A percentile compares a stretch with the other conserved stretches of the same genome.
Conservation (phyloP, 2,888 invertebrate genomes). For the Dynastes grantii region DNA sequence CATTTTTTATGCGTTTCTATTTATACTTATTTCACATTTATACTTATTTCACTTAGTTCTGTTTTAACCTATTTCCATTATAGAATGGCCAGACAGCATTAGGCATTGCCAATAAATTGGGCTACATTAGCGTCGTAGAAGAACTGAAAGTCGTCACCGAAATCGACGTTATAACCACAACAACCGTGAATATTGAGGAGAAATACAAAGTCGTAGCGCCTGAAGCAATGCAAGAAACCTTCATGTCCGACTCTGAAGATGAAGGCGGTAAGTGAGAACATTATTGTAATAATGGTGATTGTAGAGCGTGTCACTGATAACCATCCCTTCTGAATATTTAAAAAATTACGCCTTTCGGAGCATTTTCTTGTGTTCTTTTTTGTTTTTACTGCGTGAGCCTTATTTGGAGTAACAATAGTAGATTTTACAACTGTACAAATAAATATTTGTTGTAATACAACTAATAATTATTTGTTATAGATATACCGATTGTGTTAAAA, state of each 20-base stretch:
- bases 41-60: neutral
- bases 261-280: slow-evolving; percentile 85
- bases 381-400: slow-evolving; percentile 39
- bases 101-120: slow-evolving; percentile 95
- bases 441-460: slow-evolving; percentile 40
- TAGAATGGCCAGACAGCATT: slow-evolving; percentile 98
- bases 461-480: slow-evolving; percentile 32
- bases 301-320: slow-evolving; percentile 1
- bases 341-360: slow-evolving; percentile 16
- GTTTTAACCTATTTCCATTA: neutral
- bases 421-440: slow-evolving; percentile 24
- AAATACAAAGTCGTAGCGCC: slow-evolving; percentile 98
- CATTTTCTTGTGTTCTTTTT: slow-evolving; percentile 44
- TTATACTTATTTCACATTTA: neutral
- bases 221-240: slow-evolving; percentile 98
- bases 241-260: slow-evolving; percentile 99
- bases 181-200: slow-evolving; percentile 82
- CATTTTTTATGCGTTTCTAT: slow-evolving; percentile 4
- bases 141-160: slow-evolving; percentile 93
- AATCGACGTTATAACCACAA: slow-evolving; percentile 77
- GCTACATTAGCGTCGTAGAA: slow-evolving; percentile 98
- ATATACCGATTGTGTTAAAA: neutral
- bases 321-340: slow-evolving; percentile 19
- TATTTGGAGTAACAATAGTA: slow-evolving; percentile 43
- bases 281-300: slow-evolving; percentile 45